A percentile compares a stretch with the other conserved stretches of the same genome.
Conservation (phyloP, 1,140 invertebrate species). For the Aculops lycopersici region DNA sequence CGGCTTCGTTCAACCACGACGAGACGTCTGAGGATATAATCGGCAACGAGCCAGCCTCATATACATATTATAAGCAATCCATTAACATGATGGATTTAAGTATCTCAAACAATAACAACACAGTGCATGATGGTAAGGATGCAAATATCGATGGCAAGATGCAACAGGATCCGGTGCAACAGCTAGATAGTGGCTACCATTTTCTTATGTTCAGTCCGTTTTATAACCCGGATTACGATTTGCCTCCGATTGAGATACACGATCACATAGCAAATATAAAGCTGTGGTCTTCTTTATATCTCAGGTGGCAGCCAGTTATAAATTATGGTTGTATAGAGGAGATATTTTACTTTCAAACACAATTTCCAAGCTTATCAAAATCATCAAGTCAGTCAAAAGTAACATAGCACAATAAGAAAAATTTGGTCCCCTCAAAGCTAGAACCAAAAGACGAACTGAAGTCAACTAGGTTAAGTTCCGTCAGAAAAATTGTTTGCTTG, state of each 20-base stretch:
- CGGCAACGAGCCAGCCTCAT: background rate
- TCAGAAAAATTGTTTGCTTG: too few species aligned
- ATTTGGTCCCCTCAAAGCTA: too few species aligned
- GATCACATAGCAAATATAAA: slow-evolving; percentile 2
- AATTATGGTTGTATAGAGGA: background rate
- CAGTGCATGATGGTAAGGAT: background rate
- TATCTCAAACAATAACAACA: background rate
- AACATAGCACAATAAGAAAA: too few species aligned
- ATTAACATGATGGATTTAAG: background rate
- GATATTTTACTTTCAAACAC: slow-evolving; percentile 1
- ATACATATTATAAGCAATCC: background rate
- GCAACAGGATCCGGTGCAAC: background rate
- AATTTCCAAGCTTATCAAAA: background rate
- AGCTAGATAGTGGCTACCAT: slow-evolving; percentile 1
- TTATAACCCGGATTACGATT: slow-evolving; percentile 1
- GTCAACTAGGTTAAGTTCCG: too few species aligned
- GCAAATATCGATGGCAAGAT: background rate
- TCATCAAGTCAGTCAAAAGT: background rate
- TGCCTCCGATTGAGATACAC: background rate
- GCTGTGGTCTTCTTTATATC: slow-evolving; percentile 6
- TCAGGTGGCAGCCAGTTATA: slow-evolving; percentile 4
- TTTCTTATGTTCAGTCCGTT: slow-evolving; percentile 3
- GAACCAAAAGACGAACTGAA: too few species aligned
- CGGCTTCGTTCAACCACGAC: background rate
- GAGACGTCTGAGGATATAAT: background rate